Base-by-base conservation (phyloP, 1,140 invertebrate species). In the Asbolus verrucosus region DNA sequence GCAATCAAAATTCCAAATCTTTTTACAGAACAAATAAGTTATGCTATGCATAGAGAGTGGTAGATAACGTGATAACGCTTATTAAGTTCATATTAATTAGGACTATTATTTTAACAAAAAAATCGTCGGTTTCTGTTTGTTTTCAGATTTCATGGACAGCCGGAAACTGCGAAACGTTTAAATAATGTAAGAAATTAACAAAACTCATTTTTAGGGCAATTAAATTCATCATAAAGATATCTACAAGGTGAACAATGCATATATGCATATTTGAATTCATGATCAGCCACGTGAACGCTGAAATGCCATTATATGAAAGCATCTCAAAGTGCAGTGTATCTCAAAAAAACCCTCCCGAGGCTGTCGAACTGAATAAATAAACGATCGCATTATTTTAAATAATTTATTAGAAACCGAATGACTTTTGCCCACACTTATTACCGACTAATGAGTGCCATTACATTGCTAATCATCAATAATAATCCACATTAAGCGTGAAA, bases 151-250 rank as follows among this genome's bases (percentile, higher is more conserved):
- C 46, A 54, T 54, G 46, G 46, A 54, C 46, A 54, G 24, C 19
- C 46, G 46, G 46, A 54, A 54, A 13, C 5, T 14, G 21, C 46
- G 11, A 54, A 54, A 54, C 18, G 43, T 50, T 11, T 19, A 27
- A 54, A 54, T 54, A 21, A 54, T 54, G 46, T n/a, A 6, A 36
- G 9, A 36, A 36, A 6, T 27, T 9, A 54, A 14, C 18, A 14
- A 54, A 14, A 19, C 21, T 27, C 46, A 54, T 54, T 50, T 50
- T 21, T 8, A 50, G 21, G 6, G 39, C 21, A 50, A 50, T 21
- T 54, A 54, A 54, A 54, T 27, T 21, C 46, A 54, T 54, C 21
- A 54, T 54, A 54, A 54, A 54, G 46, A 24, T 54, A 54, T 16
- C n/a, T 54, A 54, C 46, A 54, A 54, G 46, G 46, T 54, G 46